Evolutionary conservation across 1,140 invertebrate species (phyloP).

Genomic region (Aphelinus certus): DNA sequence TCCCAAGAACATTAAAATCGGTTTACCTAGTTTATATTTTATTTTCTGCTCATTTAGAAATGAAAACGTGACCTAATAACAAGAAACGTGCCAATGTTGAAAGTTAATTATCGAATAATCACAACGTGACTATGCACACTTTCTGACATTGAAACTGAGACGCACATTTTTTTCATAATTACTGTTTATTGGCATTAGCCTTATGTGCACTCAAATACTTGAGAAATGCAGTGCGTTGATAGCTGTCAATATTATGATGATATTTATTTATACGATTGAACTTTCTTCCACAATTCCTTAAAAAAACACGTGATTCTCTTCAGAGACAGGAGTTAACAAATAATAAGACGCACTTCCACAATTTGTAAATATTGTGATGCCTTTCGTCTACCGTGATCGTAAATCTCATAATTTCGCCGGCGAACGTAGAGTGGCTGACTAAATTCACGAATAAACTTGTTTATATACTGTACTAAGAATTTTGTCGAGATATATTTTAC

Average conservation of each 20-base stretch:
- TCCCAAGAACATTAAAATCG: too few relatives aligned
- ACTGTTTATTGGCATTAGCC: not conserved
- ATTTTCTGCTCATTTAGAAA: not conserved
- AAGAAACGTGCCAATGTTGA: slow-evolving; percentile 16
- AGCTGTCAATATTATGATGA: slow-evolving; percentile 11
- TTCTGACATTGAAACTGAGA: not conserved
- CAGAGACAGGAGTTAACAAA: not conserved
- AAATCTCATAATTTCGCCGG: too few relatives aligned
- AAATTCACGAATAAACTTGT: too few relatives aligned
- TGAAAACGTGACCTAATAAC: slow-evolving; percentile 8
- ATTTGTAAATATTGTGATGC: slow-evolving; percentile 8
- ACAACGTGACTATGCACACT: slow-evolving; percentile 33
- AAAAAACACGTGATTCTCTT: not conserved
- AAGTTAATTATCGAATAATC: slow-evolving; percentile 33
- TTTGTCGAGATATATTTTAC: too few relatives aligned
- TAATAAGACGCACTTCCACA: not conserved
- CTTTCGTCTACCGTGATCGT: too few relatives aligned
- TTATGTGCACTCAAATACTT: too few relatives aligned
- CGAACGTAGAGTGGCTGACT: too few relatives aligned
- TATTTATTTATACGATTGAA: slow-evolving; percentile 3
- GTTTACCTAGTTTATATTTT: too few relatives aligned
- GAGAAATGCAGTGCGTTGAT: not conserved
- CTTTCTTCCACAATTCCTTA: not conserved
- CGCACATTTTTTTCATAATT: slow-evolving; percentile 15
- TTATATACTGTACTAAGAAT: too few relatives aligned